phyloP scores from a whole-genome alignment of 2,113 vertebrate genomes.

The Leptobrachium ailaonicum region DNA sequence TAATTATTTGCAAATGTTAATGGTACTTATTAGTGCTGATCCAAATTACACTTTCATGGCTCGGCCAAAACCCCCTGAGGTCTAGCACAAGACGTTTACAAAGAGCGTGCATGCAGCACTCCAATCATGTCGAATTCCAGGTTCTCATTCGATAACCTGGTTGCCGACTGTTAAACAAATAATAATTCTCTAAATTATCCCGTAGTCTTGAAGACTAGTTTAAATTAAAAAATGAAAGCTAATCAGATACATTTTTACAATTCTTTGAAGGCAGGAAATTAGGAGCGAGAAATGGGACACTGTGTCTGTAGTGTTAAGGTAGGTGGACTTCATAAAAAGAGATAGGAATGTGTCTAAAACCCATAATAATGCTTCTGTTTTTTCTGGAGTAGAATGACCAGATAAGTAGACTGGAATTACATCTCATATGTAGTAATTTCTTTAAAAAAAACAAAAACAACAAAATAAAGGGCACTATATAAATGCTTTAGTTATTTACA shows the following conservation, averaged over 20 bases:
- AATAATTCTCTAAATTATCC: no score
- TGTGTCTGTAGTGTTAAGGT: not conserved
- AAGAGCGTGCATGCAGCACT: no score
- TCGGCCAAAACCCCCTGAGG: no score
- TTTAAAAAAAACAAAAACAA: not conserved
- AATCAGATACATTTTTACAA: not conserved
- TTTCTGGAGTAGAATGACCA: slow-evolving; percentile 27
- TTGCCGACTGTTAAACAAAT: no score
- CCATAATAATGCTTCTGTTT: not conserved
- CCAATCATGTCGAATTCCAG: no score
- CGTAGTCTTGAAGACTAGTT: not conserved
- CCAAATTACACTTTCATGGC: no score
- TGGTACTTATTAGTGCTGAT: no score
- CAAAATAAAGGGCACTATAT: not conserved
- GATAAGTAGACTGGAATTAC: slow-evolving; percentile 19
- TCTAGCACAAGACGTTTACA: no score
- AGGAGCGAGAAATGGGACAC: no score
- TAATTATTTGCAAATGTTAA: no score
- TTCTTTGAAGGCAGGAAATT: not conserved
- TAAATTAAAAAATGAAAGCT: not conserved
- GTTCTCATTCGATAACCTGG: no score
- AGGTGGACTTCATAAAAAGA: not conserved
- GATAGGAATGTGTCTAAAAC: slow-evolving; percentile 2
- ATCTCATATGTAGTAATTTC: not conserved
- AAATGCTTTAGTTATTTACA: slow-evolving; percentile 35